Percentiles rank a stretch among this genome's conserved stretches.
These are phyloP conservation scores for Melieria crassipennis DNA, from an alignment of 2,888 invertebrate species.

Conservation along the genomic window DNA sequence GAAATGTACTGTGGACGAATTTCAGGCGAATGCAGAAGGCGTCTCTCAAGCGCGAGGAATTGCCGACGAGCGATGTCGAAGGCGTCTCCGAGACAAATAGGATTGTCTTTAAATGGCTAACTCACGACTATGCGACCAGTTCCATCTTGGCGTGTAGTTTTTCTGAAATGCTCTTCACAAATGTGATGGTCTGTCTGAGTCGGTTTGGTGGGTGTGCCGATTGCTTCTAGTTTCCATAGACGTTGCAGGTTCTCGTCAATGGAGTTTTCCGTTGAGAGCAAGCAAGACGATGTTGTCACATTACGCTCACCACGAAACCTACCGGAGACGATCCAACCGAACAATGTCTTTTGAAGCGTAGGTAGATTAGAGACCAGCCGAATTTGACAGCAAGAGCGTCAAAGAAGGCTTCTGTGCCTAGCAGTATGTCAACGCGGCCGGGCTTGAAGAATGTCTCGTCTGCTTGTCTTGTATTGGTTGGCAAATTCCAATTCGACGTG, in stretches of 20 bases:
- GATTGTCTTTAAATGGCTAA: constrained; percentile 4
- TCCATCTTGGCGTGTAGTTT: constrained; percentile 9
- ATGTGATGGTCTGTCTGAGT: constrained; percentile 2
- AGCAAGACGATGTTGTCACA: not conserved
- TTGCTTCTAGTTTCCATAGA: constrained; percentile 7
- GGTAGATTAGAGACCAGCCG: not conserved
- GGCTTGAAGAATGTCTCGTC: no score
- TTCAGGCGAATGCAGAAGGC: not conserved
- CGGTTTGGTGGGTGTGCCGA: not conserved
- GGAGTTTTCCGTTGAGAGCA: constrained; percentile 6
- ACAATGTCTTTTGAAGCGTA: constrained; percentile 9
- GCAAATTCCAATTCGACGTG: no score
- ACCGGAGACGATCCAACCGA: constrained; percentile 3
- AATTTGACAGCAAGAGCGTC: constrained; percentile 8
- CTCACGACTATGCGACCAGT: constrained; percentile 3
- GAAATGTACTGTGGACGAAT: not conserved
- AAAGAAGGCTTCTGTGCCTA: not conserved
- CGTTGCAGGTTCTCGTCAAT: constrained; percentile 5
- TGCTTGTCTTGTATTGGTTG: no score
- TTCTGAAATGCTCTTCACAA: constrained; percentile 3
- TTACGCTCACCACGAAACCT: not conserved
- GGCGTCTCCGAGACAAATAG: not conserved
- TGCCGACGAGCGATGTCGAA: constrained; percentile 12
- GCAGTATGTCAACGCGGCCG: no score
- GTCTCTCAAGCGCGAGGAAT: constrained; percentile 5